phyloP scores from a whole-genome alignment of 2,888 invertebrate species.

The Acronicta alni region DNA sequence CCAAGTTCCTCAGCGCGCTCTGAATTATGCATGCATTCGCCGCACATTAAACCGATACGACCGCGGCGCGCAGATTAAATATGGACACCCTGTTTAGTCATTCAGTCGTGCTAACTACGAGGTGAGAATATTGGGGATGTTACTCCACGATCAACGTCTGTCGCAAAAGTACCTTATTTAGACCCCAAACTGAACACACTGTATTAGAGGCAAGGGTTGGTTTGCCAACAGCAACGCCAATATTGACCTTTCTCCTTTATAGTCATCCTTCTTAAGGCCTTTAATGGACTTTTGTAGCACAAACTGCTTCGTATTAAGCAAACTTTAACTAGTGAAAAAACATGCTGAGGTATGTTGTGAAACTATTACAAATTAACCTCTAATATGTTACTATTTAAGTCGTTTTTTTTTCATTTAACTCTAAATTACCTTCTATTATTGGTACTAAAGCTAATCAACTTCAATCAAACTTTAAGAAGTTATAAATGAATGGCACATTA shows the following conservation, averaged over 20 bases:
- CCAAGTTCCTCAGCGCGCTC: slow-evolving; percentile 61
- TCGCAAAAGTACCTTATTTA: slow-evolving; percentile 28
- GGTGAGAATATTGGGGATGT: slow-evolving; percentile 63
- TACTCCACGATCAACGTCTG: slow-evolving; percentile 17
- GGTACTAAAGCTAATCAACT: slow-evolving; percentile 14
- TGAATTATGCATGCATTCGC: slow-evolving; percentile 77
- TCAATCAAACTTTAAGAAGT: slow-evolving; percentile 17
- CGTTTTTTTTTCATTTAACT: no score
- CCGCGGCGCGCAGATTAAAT: slow-evolving; percentile 74
- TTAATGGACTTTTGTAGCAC: not conserved
- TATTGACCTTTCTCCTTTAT: slow-evolving; percentile 9
- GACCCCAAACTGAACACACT: slow-evolving; percentile 21
- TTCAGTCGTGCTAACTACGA: slow-evolving; percentile 71
- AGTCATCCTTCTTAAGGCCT: not conserved
- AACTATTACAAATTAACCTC: no score
- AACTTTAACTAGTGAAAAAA: no score
- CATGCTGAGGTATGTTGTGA: no score
- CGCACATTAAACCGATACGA: slow-evolving; percentile 76
- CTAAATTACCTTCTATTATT: slow-evolving; percentile 19
- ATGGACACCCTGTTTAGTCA: slow-evolving; percentile 79
- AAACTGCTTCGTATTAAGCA: no score
- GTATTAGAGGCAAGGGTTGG: not conserved
- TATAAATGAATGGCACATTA: slow-evolving; percentile 13
- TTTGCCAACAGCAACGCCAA: slow-evolving; percentile 15
- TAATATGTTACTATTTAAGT: no score